Percentiles rank a stretch among this genome's conserved stretches.
These are phyloP conservation scores for Microvelia longipes DNA, from an alignment of 1,140 invertebrate genomes.

Conservation along the genomic window DNA sequence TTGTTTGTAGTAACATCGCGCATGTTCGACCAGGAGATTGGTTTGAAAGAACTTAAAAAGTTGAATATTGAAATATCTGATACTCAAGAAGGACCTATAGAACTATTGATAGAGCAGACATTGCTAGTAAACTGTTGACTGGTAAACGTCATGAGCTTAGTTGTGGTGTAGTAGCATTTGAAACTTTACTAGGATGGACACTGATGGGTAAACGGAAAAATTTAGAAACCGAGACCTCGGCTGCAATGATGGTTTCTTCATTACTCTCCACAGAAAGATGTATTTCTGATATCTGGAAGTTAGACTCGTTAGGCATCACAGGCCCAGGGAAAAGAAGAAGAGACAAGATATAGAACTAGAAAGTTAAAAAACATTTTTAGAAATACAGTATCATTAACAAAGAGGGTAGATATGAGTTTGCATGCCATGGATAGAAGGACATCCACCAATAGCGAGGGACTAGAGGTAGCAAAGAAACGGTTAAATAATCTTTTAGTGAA, in stretches of 20 bases:
- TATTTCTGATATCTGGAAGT: too few species aligned
- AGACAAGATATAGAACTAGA: constrained; percentile 15
- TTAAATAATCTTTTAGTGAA: constrained; percentile 17
- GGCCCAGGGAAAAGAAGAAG: constrained; percentile 13
- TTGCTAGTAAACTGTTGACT: constrained; percentile 4
- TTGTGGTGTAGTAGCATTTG: constrained; percentile 2
- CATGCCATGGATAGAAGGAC: too few species aligned
- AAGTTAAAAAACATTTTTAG: constrained; percentile 3
- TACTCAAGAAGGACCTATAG: neutral
- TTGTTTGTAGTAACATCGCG: neutral
- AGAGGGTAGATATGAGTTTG: too few species aligned
- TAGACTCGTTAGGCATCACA: too few species aligned
- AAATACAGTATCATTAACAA: too few species aligned
- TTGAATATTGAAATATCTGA: too few species aligned
- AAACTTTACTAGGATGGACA: neutral
- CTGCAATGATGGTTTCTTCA: too few species aligned
- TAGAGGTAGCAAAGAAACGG: neutral
- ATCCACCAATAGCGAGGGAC: too few species aligned
- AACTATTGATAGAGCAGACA: neutral
- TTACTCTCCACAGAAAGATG: too few species aligned
- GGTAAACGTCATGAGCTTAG: neutral
- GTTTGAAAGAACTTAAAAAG: neutral
- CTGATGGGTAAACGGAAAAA: too few species aligned
- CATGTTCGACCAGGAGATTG: neutral
- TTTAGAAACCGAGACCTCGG: too few species aligned